Base-by-base conservation (phyloP, 2,888 invertebrate species). In the Chalcis sispes region DNA sequence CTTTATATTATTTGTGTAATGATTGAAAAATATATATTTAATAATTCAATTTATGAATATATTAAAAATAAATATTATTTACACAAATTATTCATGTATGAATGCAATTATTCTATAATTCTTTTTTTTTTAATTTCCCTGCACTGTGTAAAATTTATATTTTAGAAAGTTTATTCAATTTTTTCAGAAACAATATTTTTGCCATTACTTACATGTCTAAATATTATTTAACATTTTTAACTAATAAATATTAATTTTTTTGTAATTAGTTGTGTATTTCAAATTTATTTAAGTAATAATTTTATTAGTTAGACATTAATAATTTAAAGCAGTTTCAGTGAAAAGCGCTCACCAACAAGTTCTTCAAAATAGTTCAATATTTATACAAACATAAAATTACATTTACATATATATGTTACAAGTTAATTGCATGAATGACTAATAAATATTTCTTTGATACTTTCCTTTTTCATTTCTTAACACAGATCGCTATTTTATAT, bases 21-120 rank as follows among this genome's bases (percentile, higher is more conserved):
- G 36, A 70, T 64, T 70, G 64, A 75, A 8, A 74, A 74, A 74
- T 74, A 69, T 74, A 74, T 56, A 62, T 27, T 48, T 54, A 27
- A 29, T 36, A 27, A 27, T 61, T 40, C 13, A 52, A 20, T n/a
- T 42, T 59, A n/a, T 48, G 7, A 5, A 2, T 67, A 42, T 54
- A 29, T 8, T 27, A 20, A 5, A 62, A 23, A 42, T 18, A 61
- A 25, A 62, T n/a, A 18, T 23, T 8, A 15, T 23, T 27, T 18
- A 46, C 27, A n/a, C n/a, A 42, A 27, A n/a, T 23, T 32, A 23
- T 10, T 2, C n/a, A 20, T 15, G 29, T 20, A 1, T 61, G 20
- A 42, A 40, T 52, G 23, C 8, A 62, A 40, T 42, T n/a, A 10
- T 25, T 25, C 23, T 25, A 7, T 36, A 7, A 10, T 36, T 36